Base-by-base conservation (phyloP, 1,140 invertebrate genomes). In the Drosophila parvula region DNA sequence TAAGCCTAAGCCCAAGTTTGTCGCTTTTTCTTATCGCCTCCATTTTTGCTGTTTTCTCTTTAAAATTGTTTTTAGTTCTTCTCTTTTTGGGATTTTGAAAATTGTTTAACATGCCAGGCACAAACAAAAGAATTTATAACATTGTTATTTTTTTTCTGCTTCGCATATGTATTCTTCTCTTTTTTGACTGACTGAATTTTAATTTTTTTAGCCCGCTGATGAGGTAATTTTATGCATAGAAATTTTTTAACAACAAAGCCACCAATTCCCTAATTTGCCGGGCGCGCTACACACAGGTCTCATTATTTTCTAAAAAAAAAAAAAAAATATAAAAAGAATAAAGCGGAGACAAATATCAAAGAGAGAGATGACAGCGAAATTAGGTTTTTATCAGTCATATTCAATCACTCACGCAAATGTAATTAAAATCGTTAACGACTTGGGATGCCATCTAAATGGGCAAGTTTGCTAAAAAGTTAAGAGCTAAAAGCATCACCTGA, bases 101-200 rank as follows among this genome's bases (percentile, higher is more conserved):
- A 88, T 80, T 71, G 77, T 83, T 89, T 88, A 83, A 69, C 73
- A 88, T 88, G 63, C 83, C 48, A 78, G 59, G 69, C 84, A 89
- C 84, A 88, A 59, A 88, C 74, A 88, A 88, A 89, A 88, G 84
- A 88, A 88, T 88, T 89, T 88, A 89, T 89, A 80, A 73, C 80
- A 89, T 73, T 86, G 82, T 78, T 48, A 34, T 34, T 59, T 36
- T 47, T 36, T 43, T 34, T 69, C 9, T 30, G 34, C 50, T 53
- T 32, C 22, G 18, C 40, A 57, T 69, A 38, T 41, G 50, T 56
- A 69, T 71, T 68, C 55, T 81, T 51, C 47, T 36, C 32, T 53
- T 44, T 43, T 65, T 70, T 59, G 70, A 83, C 58, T 58, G 69
- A 77, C 65, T 71, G 84, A 88, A 88, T 88, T 90, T 84, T 69